Evolutionary conservation across 2,113 vertebrate species (phyloP).

Genomic region (Nymphicus hollandicus): DNA sequence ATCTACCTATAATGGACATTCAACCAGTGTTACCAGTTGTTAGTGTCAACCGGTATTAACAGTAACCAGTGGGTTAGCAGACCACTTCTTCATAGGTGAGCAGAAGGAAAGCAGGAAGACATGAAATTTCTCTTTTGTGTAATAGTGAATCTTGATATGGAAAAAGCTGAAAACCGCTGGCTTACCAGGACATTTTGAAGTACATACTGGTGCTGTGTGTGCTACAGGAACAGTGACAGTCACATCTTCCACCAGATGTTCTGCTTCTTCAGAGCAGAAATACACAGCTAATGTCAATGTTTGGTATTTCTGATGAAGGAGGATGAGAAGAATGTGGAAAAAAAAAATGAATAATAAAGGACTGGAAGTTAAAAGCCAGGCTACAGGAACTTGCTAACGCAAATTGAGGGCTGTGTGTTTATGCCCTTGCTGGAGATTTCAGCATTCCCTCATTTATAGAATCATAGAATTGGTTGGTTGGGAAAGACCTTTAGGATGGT

Average conservation of each 20-base stretch:
- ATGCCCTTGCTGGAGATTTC: neutral
- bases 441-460: neutral
- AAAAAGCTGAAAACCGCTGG: neutral
- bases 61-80: neutral
- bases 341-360: neutral
- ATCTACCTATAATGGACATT: neutral
- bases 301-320: neutral
- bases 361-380: neutral
- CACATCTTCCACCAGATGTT: neutral
- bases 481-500: neutral
- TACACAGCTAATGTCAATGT: neutral
- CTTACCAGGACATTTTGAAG: neutral
- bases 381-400: neutral
- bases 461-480: neutral
- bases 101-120: neutral
- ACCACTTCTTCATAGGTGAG: neutral
- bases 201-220: neutral
- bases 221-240: neutral
- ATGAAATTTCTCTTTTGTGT: neutral
- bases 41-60: too few relatives aligned
- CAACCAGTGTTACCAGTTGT: neutral
- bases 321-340: neutral
- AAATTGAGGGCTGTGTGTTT: neutral
- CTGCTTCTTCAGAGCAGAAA: neutral
- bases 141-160: neutral